phyloP scores from a whole-genome alignment of 2,113 vertebrate genomes.

The Brachyhypopomus gauderio region DNA sequence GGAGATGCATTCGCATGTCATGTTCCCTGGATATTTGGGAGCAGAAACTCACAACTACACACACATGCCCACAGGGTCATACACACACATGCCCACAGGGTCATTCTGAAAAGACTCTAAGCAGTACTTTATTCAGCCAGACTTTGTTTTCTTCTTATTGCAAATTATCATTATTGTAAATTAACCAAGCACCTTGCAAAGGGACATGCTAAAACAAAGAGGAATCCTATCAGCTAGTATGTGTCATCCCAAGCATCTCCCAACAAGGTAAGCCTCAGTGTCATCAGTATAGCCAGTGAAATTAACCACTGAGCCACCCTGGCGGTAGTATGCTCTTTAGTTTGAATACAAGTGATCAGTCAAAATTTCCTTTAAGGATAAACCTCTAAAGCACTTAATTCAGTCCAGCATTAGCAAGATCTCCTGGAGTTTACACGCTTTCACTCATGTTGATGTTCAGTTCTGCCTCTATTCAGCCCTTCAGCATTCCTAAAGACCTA shows the following conservation, averaged over 20 bases:
- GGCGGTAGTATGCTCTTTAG: neutral
- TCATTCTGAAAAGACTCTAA: neutral
- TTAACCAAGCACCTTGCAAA: neutral
- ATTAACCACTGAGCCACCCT: neutral
- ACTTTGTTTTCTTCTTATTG: conserved; percentile 1
- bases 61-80: neutral
- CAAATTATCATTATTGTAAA: neutral
- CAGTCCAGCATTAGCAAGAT: neutral
- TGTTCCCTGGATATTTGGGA: neutral
- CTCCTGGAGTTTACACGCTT: neutral
- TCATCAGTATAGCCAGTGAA: neutral
- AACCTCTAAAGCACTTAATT: neutral
- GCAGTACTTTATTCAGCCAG: neutral
- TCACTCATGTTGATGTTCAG: neutral
- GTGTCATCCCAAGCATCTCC: neutral
- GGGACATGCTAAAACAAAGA: neutral
- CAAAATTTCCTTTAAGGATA: neutral
- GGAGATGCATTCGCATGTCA: neutral
- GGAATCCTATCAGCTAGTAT: neutral
- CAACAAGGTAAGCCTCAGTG: neutral
- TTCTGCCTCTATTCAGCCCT: neutral
- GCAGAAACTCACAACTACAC: neutral
- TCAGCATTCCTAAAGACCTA: neutral
- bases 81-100: neutral
- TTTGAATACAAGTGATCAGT: neutral